Base-by-base conservation (phyloP, 1,140 invertebrate species). In the Danaus melanippus region DNA sequence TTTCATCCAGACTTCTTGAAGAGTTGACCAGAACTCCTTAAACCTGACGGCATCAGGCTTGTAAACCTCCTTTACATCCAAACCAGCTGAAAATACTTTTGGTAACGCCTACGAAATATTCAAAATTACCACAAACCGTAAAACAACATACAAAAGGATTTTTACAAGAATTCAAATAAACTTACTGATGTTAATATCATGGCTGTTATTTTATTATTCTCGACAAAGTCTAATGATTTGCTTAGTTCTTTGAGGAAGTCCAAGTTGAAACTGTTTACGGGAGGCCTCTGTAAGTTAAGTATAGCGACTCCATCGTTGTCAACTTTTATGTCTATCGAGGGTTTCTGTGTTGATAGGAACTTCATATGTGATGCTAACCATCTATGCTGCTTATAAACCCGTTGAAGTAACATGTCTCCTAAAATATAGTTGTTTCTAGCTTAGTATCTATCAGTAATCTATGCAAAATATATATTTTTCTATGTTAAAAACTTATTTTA, bases 31-130 rank as follows among this genome's bases (percentile, higher is more conserved):
- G 75, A 95, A 97, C 50, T 89, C 76, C 49, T 87, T 89, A 3
- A 91, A 75, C 67, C 93, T 88, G 42, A 93, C 91, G 40, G 88
- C 69, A 52, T 95, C 90, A 0, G 93, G 91, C 74, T 96, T 92
- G 71, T 94, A 95, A 92, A 97, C 93, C 88, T 97, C 95, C 76
- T 92, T 89, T 12, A 97, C 94, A 67, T 97, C 96, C 39, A 97
- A 79, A 10, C 96, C 95, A 58, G 91, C 95, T 42, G 91, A 93
- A 77, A 96, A 97, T 45, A 96, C 89, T 48, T 90, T 92, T 12
- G 92, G 90, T 17, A 92, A 89, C 8, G 90, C 86, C 93, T 94
- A 74, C 50, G 87, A 89, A 50, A 46, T 45, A 50, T 15, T 12
- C n/a, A 17, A 10, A 12, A 42, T 4, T 11, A 32, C 6, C 42